These are phyloP conservation scores for Desmophyllum pertusum DNA, from an alignment of 92 coral and sea anemone species.

Conservation along the genomic window DNA sequence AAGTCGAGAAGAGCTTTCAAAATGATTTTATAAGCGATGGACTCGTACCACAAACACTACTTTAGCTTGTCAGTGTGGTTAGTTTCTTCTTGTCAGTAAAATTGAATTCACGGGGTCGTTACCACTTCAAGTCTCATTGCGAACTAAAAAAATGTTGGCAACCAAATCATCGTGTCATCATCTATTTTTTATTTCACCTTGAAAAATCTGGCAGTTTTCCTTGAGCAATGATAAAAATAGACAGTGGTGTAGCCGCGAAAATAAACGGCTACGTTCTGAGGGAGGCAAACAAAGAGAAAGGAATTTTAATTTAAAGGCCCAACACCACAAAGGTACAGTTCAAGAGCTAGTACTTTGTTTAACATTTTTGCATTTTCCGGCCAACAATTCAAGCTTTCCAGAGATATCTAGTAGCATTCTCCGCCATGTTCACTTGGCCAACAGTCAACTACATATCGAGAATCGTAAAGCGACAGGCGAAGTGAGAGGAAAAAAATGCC, in stretches of 20 bases:
- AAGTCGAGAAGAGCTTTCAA: background rate
- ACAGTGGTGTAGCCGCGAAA: background rate
- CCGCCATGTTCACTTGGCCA: background rate
- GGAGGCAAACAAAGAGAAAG: background rate
- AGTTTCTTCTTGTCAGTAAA: background rate
- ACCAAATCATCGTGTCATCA: too few species aligned
- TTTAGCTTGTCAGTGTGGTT: background rate
- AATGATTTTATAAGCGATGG: background rate
- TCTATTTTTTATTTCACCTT: background rate
- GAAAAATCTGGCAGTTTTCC: background rate
- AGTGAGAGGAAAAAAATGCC: background rate
- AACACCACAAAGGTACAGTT: constrained; percentile 5
- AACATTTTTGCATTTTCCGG: background rate
- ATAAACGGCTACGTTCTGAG: too few species aligned
- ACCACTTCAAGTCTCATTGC: too few species aligned
- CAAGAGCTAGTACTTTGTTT: background rate
- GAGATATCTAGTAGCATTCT: background rate
- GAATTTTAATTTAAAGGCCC: too few species aligned
- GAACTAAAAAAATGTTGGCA: too few species aligned
- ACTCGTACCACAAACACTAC: background rate
- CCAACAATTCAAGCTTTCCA: background rate
- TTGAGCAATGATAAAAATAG: too few species aligned
- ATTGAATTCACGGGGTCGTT: background rate
- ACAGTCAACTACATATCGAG: background rate
- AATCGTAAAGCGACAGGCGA: background rate